These are phyloP conservation scores for Lordiphosa stackelbergi DNA, from an alignment of 1,140 invertebrate species.

Conservation along the genomic window DNA sequence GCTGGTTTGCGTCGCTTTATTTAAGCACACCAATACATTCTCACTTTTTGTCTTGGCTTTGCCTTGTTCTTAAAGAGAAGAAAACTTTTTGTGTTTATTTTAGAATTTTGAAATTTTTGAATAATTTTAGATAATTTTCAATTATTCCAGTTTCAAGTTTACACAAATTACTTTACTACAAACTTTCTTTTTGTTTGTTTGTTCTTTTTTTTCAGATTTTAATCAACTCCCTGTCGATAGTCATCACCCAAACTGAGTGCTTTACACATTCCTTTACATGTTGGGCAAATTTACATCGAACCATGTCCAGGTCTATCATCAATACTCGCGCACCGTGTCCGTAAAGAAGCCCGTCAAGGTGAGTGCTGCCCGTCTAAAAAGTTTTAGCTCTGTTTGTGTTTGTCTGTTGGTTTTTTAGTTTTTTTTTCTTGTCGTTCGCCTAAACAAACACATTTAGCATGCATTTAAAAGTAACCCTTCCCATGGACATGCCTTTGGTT, in stretches of 20 bases:
- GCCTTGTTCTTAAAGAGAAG: no score
- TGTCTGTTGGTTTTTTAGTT: constrained; percentile 5
- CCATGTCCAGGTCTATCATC: constrained; percentile 76
- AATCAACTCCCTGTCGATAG: not conserved
- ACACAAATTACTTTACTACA: no score
- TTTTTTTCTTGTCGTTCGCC: constrained; percentile 25
- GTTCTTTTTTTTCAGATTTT: constrained; percentile 16
- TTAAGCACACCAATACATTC: no score
- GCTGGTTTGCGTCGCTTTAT: no score
- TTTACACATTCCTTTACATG: constrained; percentile 41
- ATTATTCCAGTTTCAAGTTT: no score
- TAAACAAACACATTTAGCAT: constrained; percentile 72
- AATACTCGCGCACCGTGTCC: constrained; percentile 65
- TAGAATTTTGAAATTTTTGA: no score
- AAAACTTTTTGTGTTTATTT: no score
- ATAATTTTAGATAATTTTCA: no score
- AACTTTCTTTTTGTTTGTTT: no score
- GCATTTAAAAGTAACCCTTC: constrained; percentile 59
- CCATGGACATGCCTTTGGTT: constrained; percentile 33
- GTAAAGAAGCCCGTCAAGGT: constrained; percentile 73
- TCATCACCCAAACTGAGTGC: not conserved
- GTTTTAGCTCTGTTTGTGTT: constrained; percentile 12
- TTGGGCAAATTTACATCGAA: constrained; percentile 76
- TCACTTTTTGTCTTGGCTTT: no score
- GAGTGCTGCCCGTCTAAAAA: constrained; percentile 20